Evolutionary conservation across 2,113 vertebrate genomes (phyloP).

Genomic region (Ondatra zibethicus): DNA sequence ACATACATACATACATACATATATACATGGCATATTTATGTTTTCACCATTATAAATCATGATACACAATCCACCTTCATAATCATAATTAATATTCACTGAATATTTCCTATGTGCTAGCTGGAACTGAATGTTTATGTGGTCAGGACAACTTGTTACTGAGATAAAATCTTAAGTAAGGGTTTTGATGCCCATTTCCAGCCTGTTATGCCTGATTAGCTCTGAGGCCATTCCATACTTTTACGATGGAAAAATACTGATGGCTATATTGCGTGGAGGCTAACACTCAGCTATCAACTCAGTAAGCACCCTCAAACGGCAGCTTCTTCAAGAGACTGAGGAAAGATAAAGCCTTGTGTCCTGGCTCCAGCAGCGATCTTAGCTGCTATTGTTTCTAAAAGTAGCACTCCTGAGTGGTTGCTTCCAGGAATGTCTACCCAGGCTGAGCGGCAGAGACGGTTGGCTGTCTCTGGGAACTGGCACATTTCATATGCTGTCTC

Average conservation of each 20-base stretch:
- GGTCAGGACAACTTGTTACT: constrained; percentile 14
- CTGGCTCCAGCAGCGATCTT: constrained; percentile 68
- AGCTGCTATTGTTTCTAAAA: constrained; percentile 76
- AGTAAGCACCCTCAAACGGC: constrained; percentile 32
- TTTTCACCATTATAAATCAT: background rate
- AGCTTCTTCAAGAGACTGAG: constrained; percentile 57
- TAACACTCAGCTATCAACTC: constrained; percentile 14
- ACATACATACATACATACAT: background rate
- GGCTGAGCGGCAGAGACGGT: constrained; percentile 41
- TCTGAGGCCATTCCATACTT: background rate
- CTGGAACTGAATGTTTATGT: background rate
- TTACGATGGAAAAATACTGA: background rate
- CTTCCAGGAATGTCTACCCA: constrained; percentile 77
- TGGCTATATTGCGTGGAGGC: background rate
- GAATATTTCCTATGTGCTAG: background rate
- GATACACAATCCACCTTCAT: background rate
- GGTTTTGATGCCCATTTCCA: background rate
- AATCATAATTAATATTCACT: constrained; percentile 24
- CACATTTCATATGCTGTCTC: constrained; percentile 63
- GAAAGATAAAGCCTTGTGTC: constrained; percentile 28
- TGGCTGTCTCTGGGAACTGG: constrained; percentile 73
- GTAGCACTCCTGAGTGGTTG: constrained; percentile 76
- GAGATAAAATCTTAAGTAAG: constrained; percentile 13
- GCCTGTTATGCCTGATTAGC: background rate
- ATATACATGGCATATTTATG: background rate